Evolutionary conservation across 2,797 vertebrate species (phyloP), one percentile per base, ranked within the genome.

Genomic region (Capromys pilorides): DNA sequence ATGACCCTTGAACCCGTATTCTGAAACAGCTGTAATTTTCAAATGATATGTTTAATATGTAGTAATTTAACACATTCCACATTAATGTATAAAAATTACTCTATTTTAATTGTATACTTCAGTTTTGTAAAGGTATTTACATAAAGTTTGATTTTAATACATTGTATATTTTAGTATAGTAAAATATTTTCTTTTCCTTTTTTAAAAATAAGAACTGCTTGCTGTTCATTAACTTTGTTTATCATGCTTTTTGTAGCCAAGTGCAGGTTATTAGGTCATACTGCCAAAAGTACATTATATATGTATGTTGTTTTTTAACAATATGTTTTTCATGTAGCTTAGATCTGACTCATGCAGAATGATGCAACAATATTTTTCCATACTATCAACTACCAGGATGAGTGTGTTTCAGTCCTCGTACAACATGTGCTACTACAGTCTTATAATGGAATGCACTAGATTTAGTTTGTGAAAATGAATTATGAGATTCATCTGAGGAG

Each of bases 71-170:
- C 93, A 90, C 59, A 54, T 85, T 90, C 67, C 39, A 9, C 88
- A 92, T 94, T 75, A 85, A 87, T 94, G 64, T 97, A 71, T 95
- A 94, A 97, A 97, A 95, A 92, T 26, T 91, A 79, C 64, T 94
- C 90, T 91, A 45, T 95, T 96, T 93, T 95, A 79, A 97, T 93
- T 91, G n/a, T 97, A 75, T 80, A 95, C 93, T 97, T 98, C 54
- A 87, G 66, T 97, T 98, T 98, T 97, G 45, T 96, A 95, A 96
- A 97, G 77, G 45, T 66, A 19, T 96, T 97, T 98, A 95, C 97
- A 95, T 91, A 93, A 97, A 96, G 97, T 57, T 86, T 86, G 54
- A 91, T 79, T 96, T 97, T 94, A 88, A 41, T 97, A 92, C 84
- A 39, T 97, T 91, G 45, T 93, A 82, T 97, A 96, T 98, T 97